Percentiles rank a stretch among this genome's conserved stretches.
These are phyloP conservation scores for Lutjanus erythropterus DNA, from an alignment of 2,113 vertebrate genomes.

Conservation along the genomic window DNA sequence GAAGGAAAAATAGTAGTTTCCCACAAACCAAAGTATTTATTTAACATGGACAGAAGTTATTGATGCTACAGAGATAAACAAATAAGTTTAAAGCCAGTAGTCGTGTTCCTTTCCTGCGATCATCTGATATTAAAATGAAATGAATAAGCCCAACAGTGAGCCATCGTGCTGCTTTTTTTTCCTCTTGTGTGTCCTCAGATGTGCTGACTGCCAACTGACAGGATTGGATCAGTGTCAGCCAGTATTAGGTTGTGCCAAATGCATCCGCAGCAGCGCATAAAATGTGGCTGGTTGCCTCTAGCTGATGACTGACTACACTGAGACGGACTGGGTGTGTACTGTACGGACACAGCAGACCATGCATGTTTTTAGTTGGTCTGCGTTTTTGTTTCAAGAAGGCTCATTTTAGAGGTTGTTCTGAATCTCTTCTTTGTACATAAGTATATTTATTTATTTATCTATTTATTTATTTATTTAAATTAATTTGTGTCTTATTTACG, in stretches of 20 bases:
- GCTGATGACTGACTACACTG: slow-evolving; percentile 7
- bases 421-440: slow-evolving; percentile 70
- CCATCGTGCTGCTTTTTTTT: slow-evolving; percentile 14
- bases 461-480: slow-evolving; percentile 70
- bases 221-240: slow-evolving; percentile 20
- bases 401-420: slow-evolving; percentile 45
- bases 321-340: slow-evolving; percentile 16
- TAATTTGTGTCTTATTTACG: slow-evolving; percentile 59
- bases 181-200: slow-evolving; percentile 39
- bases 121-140: slow-evolving; percentile 3
- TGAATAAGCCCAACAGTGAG: slow-evolving; percentile 1
- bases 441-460: slow-evolving; percentile 74
- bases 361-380: slow-evolving; percentile 67
- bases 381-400: slow-evolving; percentile 25
- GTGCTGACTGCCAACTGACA: slow-evolving; percentile 31
- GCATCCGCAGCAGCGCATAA: slow-evolving; percentile 30
- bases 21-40: slow-evolving; percentile 25
- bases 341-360: slow-evolving; percentile 31
- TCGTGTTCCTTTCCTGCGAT: neutral
- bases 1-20: slow-evolving; percentile 3
- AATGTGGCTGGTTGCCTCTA: slow-evolving; percentile 31
- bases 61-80: neutral
- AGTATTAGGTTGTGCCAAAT: slow-evolving; percentile 67
- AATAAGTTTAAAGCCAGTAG: neutral
- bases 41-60: neutral